Conservation (phyloP, 2,113 vertebrate species). For the Cyanistes caeruleus region DNA sequence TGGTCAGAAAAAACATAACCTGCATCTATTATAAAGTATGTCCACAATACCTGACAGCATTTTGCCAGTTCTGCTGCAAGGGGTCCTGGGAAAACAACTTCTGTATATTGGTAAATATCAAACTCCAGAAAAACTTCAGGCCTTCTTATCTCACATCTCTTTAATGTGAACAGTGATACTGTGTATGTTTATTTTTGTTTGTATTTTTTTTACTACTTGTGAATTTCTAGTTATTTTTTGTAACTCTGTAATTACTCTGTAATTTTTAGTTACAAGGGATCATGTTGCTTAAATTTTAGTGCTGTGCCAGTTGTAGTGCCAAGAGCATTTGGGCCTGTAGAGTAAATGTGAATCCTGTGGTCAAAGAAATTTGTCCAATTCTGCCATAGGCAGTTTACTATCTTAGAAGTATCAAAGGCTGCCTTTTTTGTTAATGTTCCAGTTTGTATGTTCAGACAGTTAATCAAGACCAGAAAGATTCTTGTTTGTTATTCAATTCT, state of each 20-base stretch:
- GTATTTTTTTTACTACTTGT: background rate
- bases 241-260: background rate
- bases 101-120: background rate
- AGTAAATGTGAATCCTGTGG: accelerated
- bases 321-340: background rate
- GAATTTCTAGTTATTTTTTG: background rate
- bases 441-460: background rate
- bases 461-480: background rate
- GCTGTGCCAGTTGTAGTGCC: background rate
- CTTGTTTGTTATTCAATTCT: background rate
- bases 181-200: background rate
- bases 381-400: background rate
- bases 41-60: background rate
- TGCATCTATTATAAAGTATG: background rate
- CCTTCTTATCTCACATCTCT: background rate
- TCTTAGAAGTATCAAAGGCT: background rate
- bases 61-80: background rate
- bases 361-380: background rate
- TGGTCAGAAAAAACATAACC: background rate
- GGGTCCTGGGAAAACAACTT: background rate
- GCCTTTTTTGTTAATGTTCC: background rate
- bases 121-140: background rate
- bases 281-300: background rate
- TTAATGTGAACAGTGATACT: background rate
- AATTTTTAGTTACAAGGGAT: background rate